phyloP scores from a whole-genome alignment of 2,888 invertebrate genomes.

The Galeopsomyia nigrocyanea region DNA sequence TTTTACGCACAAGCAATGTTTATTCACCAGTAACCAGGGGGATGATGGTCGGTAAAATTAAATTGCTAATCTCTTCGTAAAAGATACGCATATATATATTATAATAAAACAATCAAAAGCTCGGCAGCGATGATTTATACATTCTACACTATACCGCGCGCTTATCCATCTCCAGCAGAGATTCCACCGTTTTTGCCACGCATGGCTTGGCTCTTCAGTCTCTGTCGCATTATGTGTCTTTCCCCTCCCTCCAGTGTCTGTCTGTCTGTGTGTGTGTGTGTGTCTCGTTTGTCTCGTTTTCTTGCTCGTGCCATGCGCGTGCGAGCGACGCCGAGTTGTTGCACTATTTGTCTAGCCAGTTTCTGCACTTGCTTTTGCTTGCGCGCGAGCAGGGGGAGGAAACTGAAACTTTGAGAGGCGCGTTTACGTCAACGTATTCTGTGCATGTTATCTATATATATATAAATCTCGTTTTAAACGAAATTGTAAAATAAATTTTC shows the following conservation, averaged over 20 bases:
- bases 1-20: too few relatives aligned
- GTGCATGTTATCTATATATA: too few relatives aligned
- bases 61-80: too few relatives aligned
- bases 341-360: constrained; percentile 33
- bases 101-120: too few relatives aligned
- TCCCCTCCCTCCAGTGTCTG: neutral
- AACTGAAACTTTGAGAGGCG: constrained; percentile 38
- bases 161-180: neutral
- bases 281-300: constrained; percentile 36
- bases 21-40: too few relatives aligned
- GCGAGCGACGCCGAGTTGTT: constrained; percentile 27
- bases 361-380: neutral
- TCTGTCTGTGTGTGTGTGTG: too few relatives aligned
- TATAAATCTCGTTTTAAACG: too few relatives aligned
- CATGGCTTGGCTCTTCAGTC: constrained; percentile 31
- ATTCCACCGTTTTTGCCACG: constrained; percentile 16
- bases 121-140: too few relatives aligned
- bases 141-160: too few relatives aligned
- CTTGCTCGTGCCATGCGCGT: constrained; percentile 14
- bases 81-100: too few relatives aligned
- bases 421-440: constrained; percentile 21
- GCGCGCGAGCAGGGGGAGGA: neutral
- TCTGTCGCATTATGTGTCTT: constrained; percentile 31
- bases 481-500: too few relatives aligned
- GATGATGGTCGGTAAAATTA: too few relatives aligned